Base-by-base conservation (phyloP, 2,797 vertebrate species). In the Taenioides sp. region DNA sequence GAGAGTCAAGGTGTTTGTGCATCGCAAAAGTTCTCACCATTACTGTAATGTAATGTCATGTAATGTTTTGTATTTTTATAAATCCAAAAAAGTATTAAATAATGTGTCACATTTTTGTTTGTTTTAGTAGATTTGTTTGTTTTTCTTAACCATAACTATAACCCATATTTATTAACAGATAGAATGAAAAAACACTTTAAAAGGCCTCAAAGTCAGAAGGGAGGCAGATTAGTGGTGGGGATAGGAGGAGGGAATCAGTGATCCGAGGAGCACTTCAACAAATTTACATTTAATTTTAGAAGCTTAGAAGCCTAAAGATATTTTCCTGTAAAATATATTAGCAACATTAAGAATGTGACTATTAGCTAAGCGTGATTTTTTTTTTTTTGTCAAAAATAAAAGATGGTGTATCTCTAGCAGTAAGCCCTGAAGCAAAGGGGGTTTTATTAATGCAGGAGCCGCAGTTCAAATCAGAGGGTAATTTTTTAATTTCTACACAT, bases 401-500 rank as follows among this genome's bases (percentile, higher is more conserved):
- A 92, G 89, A 93, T 93, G 88, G 87, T 76, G 81, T 91, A 90
- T 88, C 90, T 90, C 71, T 92, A 88, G 74, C 82, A 86, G 88
- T 82, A 85, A 88, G 88, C 93, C 93, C 92, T 57, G 78, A 85
- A 94, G 91, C 90, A 82, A 86, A 86, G 88, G 84, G 88, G 93
- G 89, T 93, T 94, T 95, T 95, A 95, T 95, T 95, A 95, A 95
- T 94, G 93, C 80, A 88, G 79, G 76, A 88, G 92, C 87, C 88
- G 81, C 67, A 80, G 88, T 84, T 91, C 87, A 94, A 92, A 91
- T 93, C 88, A 88, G 83, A 87, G 89, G 90, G 87, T 94, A 94
- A 92, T 95, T 95, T 95, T 65, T 95, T 91, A 93, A 93, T 94
- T 95, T 95, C 88, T 93, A 92, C 90, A 94, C 87, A 91, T 94